Base-by-base conservation (phyloP, 2,113 vertebrate genomes). In the Choloepus hoffmanni region DNA sequence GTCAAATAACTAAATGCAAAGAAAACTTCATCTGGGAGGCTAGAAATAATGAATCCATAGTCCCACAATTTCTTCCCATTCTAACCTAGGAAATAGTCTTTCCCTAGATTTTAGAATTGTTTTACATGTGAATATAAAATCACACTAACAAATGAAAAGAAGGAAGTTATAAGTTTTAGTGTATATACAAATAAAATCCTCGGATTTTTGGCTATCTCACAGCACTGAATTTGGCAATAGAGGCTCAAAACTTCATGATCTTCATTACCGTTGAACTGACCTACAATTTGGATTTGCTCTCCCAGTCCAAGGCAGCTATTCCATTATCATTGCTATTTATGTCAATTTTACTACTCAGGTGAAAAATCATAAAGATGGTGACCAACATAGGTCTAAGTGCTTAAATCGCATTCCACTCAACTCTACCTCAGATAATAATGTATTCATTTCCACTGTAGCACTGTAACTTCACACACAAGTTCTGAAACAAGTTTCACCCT, bases 401-500 rank as follows among this genome's bases (percentile, higher is more conserved):
- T 86, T 62, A 60, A 79, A 30, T 33, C 50, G 60, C 53, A 50
- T 40, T 60, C 45, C 50, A 36, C 15, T 55, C 63, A 86, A 88
- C 16, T 72, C 50, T 53, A 81, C 16, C 70, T 96, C 82, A 85
- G 53, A 55, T 55, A 85, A 50, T 48, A 90, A 82, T 68, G 40
- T 18, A 28, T 73, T 92, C 77, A 11, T 11, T 94, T 95, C 58
- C 43, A 92, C 70, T 45, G 82, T 78, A 40, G 26, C 63, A 92
- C 36, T 72, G 26, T 30, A 88, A 88, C 73, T 84, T 74, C 65
- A 87, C 50, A 92, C 45, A 84, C 0, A 4, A 76, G 24, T 92
- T 89, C 53, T 83, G 67, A 86, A 94, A 84, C 74, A 93, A 70
- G 78, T 87, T 89, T 90, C 77, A 96, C 16, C 73, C 30, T 36